Conservation (phyloP, 2,888 invertebrate species). For the Diploptera punctata region DNA sequence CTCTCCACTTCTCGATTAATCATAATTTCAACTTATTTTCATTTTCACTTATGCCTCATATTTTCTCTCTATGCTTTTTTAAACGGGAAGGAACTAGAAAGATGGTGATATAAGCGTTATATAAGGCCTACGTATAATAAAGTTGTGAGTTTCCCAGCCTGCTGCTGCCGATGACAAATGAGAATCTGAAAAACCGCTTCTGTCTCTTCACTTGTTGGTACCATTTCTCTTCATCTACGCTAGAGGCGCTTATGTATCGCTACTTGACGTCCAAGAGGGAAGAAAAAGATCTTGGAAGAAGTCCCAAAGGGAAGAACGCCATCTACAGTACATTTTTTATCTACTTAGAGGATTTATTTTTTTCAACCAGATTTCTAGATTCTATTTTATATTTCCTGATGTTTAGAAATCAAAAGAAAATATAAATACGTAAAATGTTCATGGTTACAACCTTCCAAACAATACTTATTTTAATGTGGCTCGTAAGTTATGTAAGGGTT, state of each 20-base stretch:
- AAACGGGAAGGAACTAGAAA: too few relatives aligned
- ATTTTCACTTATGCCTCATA: neutral
- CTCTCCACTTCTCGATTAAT: neutral
- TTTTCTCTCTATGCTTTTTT: neutral
- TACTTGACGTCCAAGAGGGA: neutral
- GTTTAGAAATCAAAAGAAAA: too few relatives aligned
- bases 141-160: slow-evolving; percentile 8
- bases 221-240: slow-evolving; percentile 7
- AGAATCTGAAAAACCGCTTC: slow-evolving; percentile 21
- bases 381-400: too few relatives aligned
- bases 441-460: too few relatives aligned
- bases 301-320: neutral
- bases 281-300: neutral
- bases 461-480: too few relatives aligned
- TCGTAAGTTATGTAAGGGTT: too few relatives aligned
- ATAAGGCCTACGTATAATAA: too few relatives aligned
- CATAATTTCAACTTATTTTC: slow-evolving; percentile 6
- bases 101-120: too few relatives aligned
- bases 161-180: slow-evolving; percentile 19
- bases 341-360: too few relatives aligned
- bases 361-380: too few relatives aligned
- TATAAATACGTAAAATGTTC: too few relatives aligned
- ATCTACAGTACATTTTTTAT: too few relatives aligned
- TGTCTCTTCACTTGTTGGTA: slow-evolving; percentile 1
- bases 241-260: neutral